Evolutionary conservation across 2,888 invertebrate genomes (phyloP).

Genomic region (Elysia crispata): DNA sequence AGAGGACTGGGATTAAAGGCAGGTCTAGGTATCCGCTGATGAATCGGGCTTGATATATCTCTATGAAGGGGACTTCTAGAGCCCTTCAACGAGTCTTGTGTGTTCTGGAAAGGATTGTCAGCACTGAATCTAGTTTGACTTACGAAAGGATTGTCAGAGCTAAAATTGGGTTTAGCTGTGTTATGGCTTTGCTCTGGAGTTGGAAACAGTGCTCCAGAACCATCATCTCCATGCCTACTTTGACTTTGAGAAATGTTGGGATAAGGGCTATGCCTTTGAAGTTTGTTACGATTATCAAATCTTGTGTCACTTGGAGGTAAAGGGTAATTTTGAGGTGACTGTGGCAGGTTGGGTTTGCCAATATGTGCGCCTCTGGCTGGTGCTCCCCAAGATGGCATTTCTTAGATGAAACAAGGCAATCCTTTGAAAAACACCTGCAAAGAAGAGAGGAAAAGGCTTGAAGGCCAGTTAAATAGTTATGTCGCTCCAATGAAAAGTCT

Average conservation of each 20-base stretch:
- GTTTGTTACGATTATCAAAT: neutral
- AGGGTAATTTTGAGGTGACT: neutral
- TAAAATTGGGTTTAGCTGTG: conserved; percentile 20
- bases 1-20: conserved; percentile 14
- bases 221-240: neutral
- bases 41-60: conserved; percentile 6
- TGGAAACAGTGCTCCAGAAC: neutral
- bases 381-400: conserved; percentile 36
- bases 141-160: conserved; percentile 35
- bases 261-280: conserved; percentile 35
- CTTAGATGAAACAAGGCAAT: too few species aligned
- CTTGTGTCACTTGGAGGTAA: neutral
- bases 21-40: neutral
- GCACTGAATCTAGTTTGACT: conserved; percentile 31
- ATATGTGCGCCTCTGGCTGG: conserved; percentile 21
- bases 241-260: neutral
- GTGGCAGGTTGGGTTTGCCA: neutral
- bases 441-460: too few species aligned
- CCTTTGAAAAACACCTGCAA: too few species aligned
- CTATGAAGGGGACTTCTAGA: conserved; percentile 21
- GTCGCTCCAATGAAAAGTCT: too few species aligned
- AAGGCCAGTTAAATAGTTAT: too few species aligned
- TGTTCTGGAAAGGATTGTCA: conserved; percentile 38
- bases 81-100: conserved; percentile 9
- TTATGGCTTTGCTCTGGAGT: neutral